These are phyloP conservation scores for Megathymus violae DNA, from an alignment of 1,140 invertebrate species.

Conservation along the genomic window DNA sequence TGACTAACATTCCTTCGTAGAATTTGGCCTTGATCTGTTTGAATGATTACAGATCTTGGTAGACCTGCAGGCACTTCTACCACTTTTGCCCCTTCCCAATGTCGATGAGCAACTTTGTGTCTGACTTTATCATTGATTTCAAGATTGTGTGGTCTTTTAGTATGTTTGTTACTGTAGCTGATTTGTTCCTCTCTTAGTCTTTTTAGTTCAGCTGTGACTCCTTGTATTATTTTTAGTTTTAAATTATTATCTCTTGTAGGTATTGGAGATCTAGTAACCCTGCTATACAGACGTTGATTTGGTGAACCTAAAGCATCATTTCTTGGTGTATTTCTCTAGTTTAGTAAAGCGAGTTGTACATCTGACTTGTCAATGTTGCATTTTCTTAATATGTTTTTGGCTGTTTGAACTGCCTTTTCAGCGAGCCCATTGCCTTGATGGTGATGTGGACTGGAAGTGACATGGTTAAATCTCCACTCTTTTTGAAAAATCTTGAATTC, in stretches of 20 bases:
- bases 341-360: neutral
- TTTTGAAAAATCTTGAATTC: constrained; percentile 38
- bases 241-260: constrained; percentile 32
- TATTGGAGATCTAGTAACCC: constrained; percentile 17
- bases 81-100: constrained; percentile 39
- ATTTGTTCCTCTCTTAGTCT: constrained; percentile 35
- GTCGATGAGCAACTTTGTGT: constrained; percentile 37
- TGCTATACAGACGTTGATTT: neutral
- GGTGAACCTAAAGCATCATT: no score
- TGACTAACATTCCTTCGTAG: constrained; percentile 36
- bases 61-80: constrained; percentile 35
- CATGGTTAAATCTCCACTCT: constrained; percentile 35
- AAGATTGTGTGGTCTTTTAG: constrained; percentile 29
- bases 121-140: constrained; percentile 34
- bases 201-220: constrained; percentile 35
- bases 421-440: constrained; percentile 38
- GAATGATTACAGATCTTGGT: constrained; percentile 39
- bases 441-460: constrained; percentile 36
- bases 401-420: constrained; percentile 37
- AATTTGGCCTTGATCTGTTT: constrained; percentile 36
- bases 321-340: neutral
- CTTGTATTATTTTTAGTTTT: constrained; percentile 38
- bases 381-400: constrained; percentile 39
- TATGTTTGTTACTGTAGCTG: constrained; percentile 27
- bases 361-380: constrained; percentile 6